phyloP scores from a whole-genome alignment of 1,140 invertebrate genomes.

The Drosophila sproati region DNA sequence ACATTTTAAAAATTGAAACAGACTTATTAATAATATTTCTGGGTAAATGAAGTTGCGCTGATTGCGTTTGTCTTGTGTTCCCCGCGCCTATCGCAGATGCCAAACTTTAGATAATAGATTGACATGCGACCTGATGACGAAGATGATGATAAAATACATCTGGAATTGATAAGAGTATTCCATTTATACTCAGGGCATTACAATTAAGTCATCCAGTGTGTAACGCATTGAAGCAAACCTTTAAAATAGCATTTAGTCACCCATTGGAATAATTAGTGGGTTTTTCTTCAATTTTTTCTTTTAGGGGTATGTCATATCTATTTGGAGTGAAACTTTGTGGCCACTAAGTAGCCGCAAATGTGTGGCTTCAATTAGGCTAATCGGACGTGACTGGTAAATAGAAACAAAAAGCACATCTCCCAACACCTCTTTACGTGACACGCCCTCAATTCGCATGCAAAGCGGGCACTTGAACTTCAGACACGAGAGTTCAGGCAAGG shows the following conservation, averaged over 20 bases:
- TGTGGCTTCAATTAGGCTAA: slow-evolving; percentile 36
- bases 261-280: no score
- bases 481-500: slow-evolving; percentile 33
- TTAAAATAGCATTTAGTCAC: no score
- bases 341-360: background rate
- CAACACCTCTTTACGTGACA: slow-evolving; percentile 16
- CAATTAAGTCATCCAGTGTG: no score
- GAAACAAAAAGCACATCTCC: background rate
- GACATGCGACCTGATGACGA: slow-evolving; percentile 23
- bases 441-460: slow-evolving; percentile 47
- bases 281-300: background rate
- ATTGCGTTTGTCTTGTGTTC: slow-evolving; percentile 44
- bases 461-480: slow-evolving; percentile 46
- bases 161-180: background rate
- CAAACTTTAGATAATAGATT: slow-evolving; percentile 44
- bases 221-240: no score
- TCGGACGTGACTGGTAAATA: slow-evolving; percentile 10
- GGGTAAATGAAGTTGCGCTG: slow-evolving; percentile 47
- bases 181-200: no score
- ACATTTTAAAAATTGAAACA: slow-evolving; percentile 23
- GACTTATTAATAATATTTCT: slow-evolving; percentile 35
- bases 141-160: slow-evolving; percentile 1
- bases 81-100: slow-evolving; percentile 60
- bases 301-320: background rate
- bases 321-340: background rate